These are phyloP conservation scores for Onychostoma macrolepis DNA, from an alignment of 2,113 vertebrate species.

Conservation along the genomic window DNA sequence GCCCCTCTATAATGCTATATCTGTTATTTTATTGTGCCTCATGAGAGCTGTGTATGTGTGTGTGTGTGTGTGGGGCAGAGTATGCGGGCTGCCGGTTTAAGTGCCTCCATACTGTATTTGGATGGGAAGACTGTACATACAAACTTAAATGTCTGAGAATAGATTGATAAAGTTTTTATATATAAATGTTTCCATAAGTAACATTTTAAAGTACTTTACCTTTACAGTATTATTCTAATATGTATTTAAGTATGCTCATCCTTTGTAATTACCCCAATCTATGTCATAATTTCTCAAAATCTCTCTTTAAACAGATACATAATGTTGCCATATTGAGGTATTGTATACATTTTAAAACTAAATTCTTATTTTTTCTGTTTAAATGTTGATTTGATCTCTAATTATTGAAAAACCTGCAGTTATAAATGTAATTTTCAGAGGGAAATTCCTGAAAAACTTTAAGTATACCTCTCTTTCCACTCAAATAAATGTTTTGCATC, in stretches of 20 bases:
- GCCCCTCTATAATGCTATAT: slow-evolving; percentile 72
- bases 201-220: background rate
- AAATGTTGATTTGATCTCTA: slow-evolving; percentile 16
- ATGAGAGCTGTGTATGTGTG: slow-evolving; percentile 56
- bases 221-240: slow-evolving; percentile 13
- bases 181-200: background rate
- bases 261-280: slow-evolving; percentile 18
- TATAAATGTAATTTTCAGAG: slow-evolving; percentile 8
- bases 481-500: slow-evolving; percentile 51
- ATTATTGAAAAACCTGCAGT: background rate
- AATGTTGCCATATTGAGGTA: slow-evolving; percentile 43
- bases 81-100: slow-evolving; percentile 67
- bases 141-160: slow-evolving; percentile 58
- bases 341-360: slow-evolving; percentile 29
- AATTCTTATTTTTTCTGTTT: background rate
- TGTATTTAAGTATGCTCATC: slow-evolving; percentile 14
- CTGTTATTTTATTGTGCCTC: slow-evolving; percentile 72
- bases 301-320: slow-evolving; percentile 32
- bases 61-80: slow-evolving; percentile 60
- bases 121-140: slow-evolving; percentile 64
- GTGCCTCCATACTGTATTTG: slow-evolving; percentile 66
- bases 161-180: slow-evolving; percentile 22
- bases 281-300: slow-evolving; percentile 37
- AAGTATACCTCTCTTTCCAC: slow-evolving; percentile 52
- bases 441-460: background rate